Base-by-base conservation (phyloP, 1,140 invertebrate species). In the Cherax quadricarinatus region DNA sequence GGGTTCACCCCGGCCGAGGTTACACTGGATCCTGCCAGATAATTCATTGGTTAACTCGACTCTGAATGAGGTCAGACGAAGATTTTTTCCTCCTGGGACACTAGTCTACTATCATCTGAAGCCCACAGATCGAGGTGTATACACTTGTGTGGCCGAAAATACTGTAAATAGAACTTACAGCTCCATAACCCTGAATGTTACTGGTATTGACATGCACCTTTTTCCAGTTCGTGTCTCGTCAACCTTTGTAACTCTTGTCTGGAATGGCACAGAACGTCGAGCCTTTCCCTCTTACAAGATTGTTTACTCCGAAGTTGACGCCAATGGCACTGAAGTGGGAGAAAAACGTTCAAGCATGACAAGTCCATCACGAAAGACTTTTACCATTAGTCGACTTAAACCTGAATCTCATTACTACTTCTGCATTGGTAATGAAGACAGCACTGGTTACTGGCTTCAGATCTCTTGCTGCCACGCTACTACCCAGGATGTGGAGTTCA, bases 11-110 rank as follows among this genome's bases (percentile, higher is more conserved):
- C 62, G 87, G 3, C 95, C 95, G 10, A 82, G 94, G n/a, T 93
- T 96, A 1, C 93, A 94, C n/a, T 96, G 95, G 95, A 94, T 95
- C 49, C 92, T 95, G n/a, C 95, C 95, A 9, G 94, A 94, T 82
- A 95, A 95, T 7, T 90, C 93, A 4, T 78, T 94, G 4, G 62
- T 95, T 5, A 95, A 95, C 89, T 89, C 92, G 82, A 92, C 94
- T 41, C 88, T 94, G 12, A 94, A 95, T 80, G 91, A 94, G 88
- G 94, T 94, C 30, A 89, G 94, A 48, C 86, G 95, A 82, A 93
- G 94, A 53, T 93, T 95, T 21, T 94, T 93, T 57, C 93, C 94
- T 60, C 94, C 94, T 7, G 95, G 94, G 78, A 94, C 94, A 2
- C 93, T 96, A 9, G 94, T 94, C 9, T 93, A 95, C n/a, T 94